A percentile compares a stretch with the other conserved stretches of the same genome.
Evolutionary conservation across 2,888 invertebrate species (phyloP).

Genomic region (Leucophenga montana): DNA sequence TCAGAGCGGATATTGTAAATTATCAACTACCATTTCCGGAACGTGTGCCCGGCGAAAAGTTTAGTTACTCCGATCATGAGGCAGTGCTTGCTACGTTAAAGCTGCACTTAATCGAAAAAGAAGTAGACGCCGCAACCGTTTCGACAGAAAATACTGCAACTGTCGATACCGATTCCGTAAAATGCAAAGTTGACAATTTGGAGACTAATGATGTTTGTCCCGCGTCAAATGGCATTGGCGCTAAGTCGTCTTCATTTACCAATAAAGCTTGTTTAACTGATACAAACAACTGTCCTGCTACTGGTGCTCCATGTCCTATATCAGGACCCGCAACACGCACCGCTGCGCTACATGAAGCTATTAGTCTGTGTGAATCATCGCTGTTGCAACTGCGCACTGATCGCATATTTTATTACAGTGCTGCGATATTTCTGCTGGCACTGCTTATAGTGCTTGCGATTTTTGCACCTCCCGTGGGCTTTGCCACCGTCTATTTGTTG

Average conservation of each 20-base stretch:
- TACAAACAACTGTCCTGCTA: not conserved
- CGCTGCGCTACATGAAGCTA: constrained; percentile 65
- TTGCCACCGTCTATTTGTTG: constrained; percentile 74
- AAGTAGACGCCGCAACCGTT: not conserved
- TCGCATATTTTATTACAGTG: constrained; percentile 68
- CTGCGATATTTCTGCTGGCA: constrained; percentile 63
- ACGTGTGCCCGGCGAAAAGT: constrained; percentile 80
- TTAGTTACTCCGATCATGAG: constrained; percentile 93
- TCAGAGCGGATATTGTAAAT: constrained; percentile 74
- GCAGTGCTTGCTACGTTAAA: constrained; percentile 80
- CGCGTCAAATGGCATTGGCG: not conserved
- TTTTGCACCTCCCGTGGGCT: constrained; percentile 65
- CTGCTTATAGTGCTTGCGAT: constrained; percentile 66
- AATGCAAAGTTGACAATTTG: not conserved
- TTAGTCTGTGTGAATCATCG: constrained; percentile 68
- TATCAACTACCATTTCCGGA: constrained; percentile 83
- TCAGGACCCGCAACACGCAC: constrained; percentile 51
- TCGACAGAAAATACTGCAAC: not conserved
- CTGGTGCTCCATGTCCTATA: not conserved
- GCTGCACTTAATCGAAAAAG: constrained; percentile 28
- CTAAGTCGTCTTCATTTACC: no score
- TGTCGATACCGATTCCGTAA: constrained; percentile 18
- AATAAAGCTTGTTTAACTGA: not conserved
- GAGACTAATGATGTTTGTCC: constrained; percentile 4
- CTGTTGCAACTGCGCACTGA: constrained; percentile 67